Evolutionary conservation across 2,888 invertebrate genomes (phyloP).

Genomic region (Dascillus cervinus): DNA sequence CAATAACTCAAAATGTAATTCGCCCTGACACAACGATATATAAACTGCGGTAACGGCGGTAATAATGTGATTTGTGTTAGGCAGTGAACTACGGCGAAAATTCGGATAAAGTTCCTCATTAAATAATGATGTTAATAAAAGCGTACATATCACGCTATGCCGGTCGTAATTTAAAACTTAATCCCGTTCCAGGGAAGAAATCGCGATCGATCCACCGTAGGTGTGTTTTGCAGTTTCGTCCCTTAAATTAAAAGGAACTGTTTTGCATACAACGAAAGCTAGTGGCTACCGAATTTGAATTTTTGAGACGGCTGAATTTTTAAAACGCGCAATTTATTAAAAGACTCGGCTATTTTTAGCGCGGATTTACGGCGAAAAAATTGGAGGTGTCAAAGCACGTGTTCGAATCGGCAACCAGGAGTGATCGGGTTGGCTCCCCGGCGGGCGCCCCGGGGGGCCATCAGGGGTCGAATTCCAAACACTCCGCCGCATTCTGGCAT

Average conservation of each 20-base stretch:
- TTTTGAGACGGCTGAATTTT: too few relatives aligned
- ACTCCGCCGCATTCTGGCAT: constrained; percentile 13
- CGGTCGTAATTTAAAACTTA: constrained; percentile 19
- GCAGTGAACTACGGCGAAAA: too few relatives aligned
- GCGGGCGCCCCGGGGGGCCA: constrained; percentile 14
- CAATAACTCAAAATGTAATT: too few relatives aligned
- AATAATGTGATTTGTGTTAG: too few relatives aligned
- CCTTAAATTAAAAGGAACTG: constrained; percentile 6
- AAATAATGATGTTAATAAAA: constrained; percentile 25
- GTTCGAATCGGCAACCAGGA: constrained; percentile 22
- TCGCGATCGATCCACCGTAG: constrained; percentile 18
- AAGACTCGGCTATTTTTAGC: too few relatives aligned
- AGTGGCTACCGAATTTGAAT: constrained; percentile 8
- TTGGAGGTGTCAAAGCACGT: constrained; percentile 24
- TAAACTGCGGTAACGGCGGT: too few relatives aligned
- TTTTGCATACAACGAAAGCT: constrained; percentile 6
- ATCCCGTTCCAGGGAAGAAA: constrained; percentile 9
- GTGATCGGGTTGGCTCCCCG: constrained; percentile 19
- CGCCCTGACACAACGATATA: too few relatives aligned
- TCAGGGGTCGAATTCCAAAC: constrained; percentile 19
- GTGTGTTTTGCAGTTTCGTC: constrained; percentile 13
- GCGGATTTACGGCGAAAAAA: too few relatives aligned
- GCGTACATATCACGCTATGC: constrained; percentile 22
- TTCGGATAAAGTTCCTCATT: constrained; percentile 14
- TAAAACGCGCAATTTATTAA: too few relatives aligned